Evolutionary conservation across 2,888 invertebrate genomes (phyloP).

Genomic region (Machimus atricapillus): DNA sequence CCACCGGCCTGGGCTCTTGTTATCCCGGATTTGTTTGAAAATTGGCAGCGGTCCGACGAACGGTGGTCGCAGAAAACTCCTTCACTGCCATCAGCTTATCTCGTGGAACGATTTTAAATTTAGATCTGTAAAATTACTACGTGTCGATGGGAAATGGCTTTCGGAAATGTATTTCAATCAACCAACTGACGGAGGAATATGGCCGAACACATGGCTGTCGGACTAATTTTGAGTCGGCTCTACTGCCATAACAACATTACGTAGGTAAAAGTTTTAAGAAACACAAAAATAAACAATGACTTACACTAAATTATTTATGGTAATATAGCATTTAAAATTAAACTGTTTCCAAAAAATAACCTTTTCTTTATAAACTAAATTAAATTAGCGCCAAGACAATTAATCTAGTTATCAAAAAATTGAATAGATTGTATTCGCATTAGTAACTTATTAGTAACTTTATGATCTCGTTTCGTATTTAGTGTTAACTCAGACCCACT

Average conservation of each 20-base stretch:
- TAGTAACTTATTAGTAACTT: too few relatives aligned
- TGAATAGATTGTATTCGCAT: too few relatives aligned
- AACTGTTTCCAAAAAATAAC: too few relatives aligned
- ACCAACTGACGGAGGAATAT: neutral
- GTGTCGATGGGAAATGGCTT: slow-evolving; percentile 45
- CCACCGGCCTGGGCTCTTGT: neutral
- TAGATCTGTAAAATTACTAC: slow-evolving; percentile 17
- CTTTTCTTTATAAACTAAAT: too few relatives aligned
- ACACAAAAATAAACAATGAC: neutral
- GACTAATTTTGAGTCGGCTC: neutral
- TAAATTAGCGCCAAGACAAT: too few relatives aligned
- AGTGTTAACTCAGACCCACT: too few relatives aligned
- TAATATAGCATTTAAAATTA: too few relatives aligned
- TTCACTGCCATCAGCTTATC: neutral
- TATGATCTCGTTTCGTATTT: too few relatives aligned
- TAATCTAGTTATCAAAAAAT: too few relatives aligned
- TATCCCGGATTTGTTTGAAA: slow-evolving; percentile 16
- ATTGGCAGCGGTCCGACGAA: neutral
- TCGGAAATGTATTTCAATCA: slow-evolving; percentile 47
- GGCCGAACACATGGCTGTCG: neutral
- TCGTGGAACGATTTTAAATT: slow-evolving; percentile 2
- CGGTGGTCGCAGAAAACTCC: neutral
- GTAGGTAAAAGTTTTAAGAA: neutral
- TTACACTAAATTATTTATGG: neutral
- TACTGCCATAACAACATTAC: neutral